Evolutionary conservation across 2,113 vertebrate genomes (phyloP).

Genomic region (Eclectus roratus): DNA sequence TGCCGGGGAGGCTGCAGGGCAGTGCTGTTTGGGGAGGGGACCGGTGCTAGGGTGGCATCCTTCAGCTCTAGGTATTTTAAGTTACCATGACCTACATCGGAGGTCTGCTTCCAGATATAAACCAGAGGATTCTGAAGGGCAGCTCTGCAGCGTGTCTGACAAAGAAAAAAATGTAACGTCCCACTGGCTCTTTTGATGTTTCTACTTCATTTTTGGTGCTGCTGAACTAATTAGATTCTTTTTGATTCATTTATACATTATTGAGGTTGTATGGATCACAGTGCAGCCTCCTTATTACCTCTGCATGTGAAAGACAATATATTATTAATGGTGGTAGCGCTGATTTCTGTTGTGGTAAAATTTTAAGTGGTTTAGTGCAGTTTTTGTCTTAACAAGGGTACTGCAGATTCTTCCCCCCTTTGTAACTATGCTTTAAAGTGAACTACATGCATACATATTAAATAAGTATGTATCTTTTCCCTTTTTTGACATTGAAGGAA

Average conservation of each 20-base stretch:
- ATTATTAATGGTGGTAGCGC: neutral
- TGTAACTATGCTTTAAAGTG: neutral
- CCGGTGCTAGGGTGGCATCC: neutral
- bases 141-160: neutral
- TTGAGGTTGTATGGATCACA: neutral
- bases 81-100: neutral
- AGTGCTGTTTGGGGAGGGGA: neutral
- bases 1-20: neutral
- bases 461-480: neutral
- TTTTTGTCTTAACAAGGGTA: neutral
- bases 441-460: neutral
- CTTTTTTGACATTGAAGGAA: neutral
- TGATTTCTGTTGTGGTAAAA: neutral
- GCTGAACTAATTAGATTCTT: constrained; percentile 28
- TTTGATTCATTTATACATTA: constrained; percentile 34
- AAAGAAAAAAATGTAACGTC: neutral
- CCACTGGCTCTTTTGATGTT: constrained; percentile 31
- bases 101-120: neutral
- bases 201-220: constrained; percentile 7
- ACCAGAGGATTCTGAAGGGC: neutral
- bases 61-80: neutral
- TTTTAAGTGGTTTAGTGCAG: neutral
- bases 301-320: constrained; percentile 1
- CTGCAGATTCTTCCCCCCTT: neutral
- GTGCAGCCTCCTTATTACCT: neutral